phyloP scores from a whole-genome alignment of 2,113 vertebrate genomes.

The human (Homo sapiens) region DNA sequence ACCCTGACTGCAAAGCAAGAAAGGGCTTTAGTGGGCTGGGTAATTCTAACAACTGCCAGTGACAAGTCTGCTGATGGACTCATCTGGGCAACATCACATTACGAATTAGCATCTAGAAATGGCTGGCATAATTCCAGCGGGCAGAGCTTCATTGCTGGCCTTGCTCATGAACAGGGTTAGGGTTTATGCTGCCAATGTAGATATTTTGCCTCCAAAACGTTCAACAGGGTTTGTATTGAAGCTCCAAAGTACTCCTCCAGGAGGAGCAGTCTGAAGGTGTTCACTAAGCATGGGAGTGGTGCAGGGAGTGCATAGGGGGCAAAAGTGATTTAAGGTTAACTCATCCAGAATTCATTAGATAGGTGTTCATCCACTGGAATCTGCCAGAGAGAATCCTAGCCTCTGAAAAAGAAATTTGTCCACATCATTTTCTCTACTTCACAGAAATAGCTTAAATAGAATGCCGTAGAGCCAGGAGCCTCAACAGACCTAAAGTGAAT shows the following conservation, averaged over 20 bases:
- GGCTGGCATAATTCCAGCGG: background rate
- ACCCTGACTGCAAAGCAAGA: background rate
- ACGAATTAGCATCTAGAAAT: background rate
- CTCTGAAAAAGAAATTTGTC: background rate
- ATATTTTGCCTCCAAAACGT: background rate
- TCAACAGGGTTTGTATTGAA: background rate
- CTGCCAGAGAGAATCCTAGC: background rate
- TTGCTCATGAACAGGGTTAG: background rate
- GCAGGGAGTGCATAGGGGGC: background rate
- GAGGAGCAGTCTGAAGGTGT: background rate
- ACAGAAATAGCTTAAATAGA: background rate
- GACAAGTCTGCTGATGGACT: background rate
- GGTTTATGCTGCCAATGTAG: background rate
- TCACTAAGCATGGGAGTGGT: background rate
- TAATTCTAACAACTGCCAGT: conserved; percentile 32
- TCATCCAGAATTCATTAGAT: background rate
- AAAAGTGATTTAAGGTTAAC: background rate
- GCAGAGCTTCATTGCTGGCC: background rate
- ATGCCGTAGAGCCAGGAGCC: background rate
- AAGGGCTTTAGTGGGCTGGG: conserved; percentile 1
- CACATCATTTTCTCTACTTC: background rate
- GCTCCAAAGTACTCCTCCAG: background rate
- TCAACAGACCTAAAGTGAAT: background rate
- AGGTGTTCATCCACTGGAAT: background rate
- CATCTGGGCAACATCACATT: background rate